Evolutionary conservation across 2,888 invertebrate species (phyloP).

Genomic region (Tanaodytes sp.): DNA sequence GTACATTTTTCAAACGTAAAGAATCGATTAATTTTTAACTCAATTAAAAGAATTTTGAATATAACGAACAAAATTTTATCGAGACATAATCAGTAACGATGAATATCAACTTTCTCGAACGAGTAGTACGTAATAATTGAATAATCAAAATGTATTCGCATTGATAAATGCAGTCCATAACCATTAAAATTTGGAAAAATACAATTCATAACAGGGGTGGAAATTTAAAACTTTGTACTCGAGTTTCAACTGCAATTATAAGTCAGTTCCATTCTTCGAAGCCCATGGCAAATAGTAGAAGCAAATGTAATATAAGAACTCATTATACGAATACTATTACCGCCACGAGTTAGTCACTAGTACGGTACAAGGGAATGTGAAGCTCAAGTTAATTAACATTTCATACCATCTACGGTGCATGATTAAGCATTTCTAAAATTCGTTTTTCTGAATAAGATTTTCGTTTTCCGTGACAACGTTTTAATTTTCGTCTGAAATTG

Average conservation of each 20-base stretch:
- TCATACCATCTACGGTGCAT: constrained; percentile 21
- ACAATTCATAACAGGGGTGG: constrained; percentile 7
- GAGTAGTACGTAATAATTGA: too few relatives aligned
- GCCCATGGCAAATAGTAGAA: constrained; percentile 36
- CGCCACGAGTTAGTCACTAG: constrained; percentile 23
- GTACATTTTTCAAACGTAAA: too few relatives aligned
- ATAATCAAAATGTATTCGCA: too few relatives aligned
- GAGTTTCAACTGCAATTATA: constrained; percentile 35
- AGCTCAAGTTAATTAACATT: constrained; percentile 41
- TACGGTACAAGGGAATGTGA: constrained; percentile 27
- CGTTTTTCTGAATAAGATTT: too few relatives aligned
- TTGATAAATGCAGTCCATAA: too few relatives aligned
- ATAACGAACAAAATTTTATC: too few relatives aligned
- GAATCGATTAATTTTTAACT: too few relatives aligned
- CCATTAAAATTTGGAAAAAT: neutral
- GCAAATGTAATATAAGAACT: constrained; percentile 38
- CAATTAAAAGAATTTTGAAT: too few relatives aligned
- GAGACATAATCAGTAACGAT: too few relatives aligned
- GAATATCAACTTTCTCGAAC: too few relatives aligned
- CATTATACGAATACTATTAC: constrained; percentile 36
- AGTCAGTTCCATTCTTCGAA: constrained; percentile 38
- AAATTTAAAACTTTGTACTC: constrained; percentile 21
- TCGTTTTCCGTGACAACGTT: too few relatives aligned
- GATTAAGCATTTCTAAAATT: constrained; percentile 31
- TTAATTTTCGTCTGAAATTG: too few relatives aligned